These are phyloP conservation scores for Anagrus nilaparvatae DNA, from an alignment of 1,140 invertebrate genomes.

Conservation along the genomic window DNA sequence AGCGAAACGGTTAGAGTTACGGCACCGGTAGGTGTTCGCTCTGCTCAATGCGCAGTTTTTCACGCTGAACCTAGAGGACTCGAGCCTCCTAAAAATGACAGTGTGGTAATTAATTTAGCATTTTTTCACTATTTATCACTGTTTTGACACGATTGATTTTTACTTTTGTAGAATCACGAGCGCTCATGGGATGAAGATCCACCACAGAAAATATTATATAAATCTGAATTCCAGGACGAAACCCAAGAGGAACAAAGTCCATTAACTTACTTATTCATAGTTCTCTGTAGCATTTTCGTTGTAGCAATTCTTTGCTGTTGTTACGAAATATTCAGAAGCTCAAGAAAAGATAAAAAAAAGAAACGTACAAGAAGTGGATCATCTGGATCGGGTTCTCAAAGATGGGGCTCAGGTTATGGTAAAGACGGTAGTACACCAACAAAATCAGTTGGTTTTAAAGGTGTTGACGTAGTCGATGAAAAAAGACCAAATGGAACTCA, in stretches of 20 bases:
- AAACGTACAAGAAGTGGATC: constrained; percentile 24
- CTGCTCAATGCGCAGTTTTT: constrained; percentile 73
- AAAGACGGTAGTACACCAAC: constrained; percentile 20
- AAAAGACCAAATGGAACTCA: constrained; percentile 38
- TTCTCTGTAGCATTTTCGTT: constrained; percentile 56
- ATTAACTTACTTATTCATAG: constrained; percentile 61
- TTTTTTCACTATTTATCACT: background rate
- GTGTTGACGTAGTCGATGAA: constrained; percentile 30
- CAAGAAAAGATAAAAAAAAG: constrained; percentile 44
- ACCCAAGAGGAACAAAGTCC: constrained; percentile 66
- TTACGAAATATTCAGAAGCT: constrained; percentile 48
- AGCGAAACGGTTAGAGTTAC: constrained; percentile 71
- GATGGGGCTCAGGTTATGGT: constrained; percentile 34
- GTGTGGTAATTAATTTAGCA: constrained; percentile 43
- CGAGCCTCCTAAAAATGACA: constrained; percentile 55
- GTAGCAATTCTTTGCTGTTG: constrained; percentile 52
- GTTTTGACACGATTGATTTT: background rate
- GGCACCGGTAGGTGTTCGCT: constrained; percentile 71
- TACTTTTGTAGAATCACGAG: constrained; percentile 52
- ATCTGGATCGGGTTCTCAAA: constrained; percentile 27
- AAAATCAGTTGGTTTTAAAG: constrained; percentile 36
- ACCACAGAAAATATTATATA: constrained; percentile 60
- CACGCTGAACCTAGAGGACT: constrained; percentile 47
- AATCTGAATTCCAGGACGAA: constrained; percentile 57
- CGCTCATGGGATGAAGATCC: constrained; percentile 73